These are phyloP conservation scores for Lacanobia wlatinum DNA, from an alignment of 2,888 invertebrate genomes.

Conservation along the genomic window DNA sequence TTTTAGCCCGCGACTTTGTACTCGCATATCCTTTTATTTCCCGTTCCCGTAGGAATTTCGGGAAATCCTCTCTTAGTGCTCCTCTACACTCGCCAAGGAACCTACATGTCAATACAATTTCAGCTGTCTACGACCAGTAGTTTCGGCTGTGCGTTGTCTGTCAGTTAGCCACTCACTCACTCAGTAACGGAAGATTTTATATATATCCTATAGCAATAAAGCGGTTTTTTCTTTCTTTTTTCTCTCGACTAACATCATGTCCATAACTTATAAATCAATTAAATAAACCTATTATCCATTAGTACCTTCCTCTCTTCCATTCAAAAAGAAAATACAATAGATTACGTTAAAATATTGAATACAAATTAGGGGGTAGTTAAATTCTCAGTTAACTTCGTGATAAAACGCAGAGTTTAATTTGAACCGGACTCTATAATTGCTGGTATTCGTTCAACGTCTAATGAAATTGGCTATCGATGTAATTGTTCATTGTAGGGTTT, in stretches of 20 bases:
- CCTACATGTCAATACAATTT: no score
- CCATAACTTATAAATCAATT: conserved; percentile 13
- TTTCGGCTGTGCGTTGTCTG: no score
- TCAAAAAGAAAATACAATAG: conserved; percentile 37
- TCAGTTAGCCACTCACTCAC: no score
- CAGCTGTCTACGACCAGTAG: no score
- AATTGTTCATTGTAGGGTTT: conserved; percentile 12
- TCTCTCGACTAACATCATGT: background rate
- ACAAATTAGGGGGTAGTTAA: conserved; percentile 48
- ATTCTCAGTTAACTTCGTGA: conserved; percentile 46
- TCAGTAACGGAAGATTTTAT: no score
- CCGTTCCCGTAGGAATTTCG: no score
- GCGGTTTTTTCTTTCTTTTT: background rate
- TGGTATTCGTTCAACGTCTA: conserved; percentile 57
- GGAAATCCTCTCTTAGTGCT: no score
- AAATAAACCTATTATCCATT: conserved; percentile 33
- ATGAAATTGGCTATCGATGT: conserved; percentile 50
- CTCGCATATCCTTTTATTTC: no score
- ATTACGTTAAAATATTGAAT: conserved; percentile 44
- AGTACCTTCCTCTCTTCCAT: background rate
- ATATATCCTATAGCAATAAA: no score
- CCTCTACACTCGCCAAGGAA: no score
- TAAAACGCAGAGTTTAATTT: conserved; percentile 68
- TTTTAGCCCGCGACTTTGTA: no score
- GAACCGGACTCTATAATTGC: conserved; percentile 60